Evolutionary conservation across 2,888 invertebrate species (phyloP).

Genomic region (Entomobrya proxima): DNA sequence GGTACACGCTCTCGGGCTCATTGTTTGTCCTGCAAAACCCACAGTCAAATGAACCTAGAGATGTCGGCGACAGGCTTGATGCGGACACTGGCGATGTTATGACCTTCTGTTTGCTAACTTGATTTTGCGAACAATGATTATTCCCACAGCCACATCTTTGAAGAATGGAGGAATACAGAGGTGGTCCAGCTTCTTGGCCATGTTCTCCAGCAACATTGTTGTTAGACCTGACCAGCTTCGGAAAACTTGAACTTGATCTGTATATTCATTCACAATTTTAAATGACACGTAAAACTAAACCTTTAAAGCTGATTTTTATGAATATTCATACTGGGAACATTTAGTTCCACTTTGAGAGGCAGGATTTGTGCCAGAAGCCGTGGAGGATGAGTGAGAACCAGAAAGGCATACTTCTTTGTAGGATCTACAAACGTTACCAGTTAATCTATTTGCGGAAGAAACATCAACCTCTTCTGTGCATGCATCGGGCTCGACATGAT

Average conservation of each 20-base stretch:
- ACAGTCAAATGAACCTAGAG: slow-evolving; percentile 55
- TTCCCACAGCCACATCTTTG: slow-evolving; percentile 1
- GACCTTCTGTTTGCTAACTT: neutral
- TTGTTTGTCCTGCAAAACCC: slow-evolving; percentile 73
- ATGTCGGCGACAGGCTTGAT: neutral
- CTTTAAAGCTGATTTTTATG: too few species aligned
- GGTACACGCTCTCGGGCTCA: slow-evolving; percentile 66
- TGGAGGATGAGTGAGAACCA: slow-evolving; percentile 33
- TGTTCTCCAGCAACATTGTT: neutral
- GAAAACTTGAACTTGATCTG: slow-evolving; percentile 45
- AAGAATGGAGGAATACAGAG: slow-evolving; percentile 44
- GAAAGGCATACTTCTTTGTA: slow-evolving; percentile 53
- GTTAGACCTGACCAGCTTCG: slow-evolving; percentile 1
- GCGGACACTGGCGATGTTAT: neutral
- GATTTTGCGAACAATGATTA: neutral
- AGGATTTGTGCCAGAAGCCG: neutral
- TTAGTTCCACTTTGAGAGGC: neutral
- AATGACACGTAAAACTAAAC: too few species aligned
- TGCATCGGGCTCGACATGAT: neutral
- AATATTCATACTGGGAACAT: slow-evolving; percentile 25
- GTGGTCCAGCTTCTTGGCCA: neutral
- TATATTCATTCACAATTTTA: too few species aligned
- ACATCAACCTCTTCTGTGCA: neutral
- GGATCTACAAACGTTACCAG: neutral
- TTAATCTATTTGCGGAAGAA: neutral